Evolutionary conservation across 1,140 invertebrate species (phyloP), one percentile per base, ranked within the genome.

Genomic region (Caenorhabditis remanei): DNA sequence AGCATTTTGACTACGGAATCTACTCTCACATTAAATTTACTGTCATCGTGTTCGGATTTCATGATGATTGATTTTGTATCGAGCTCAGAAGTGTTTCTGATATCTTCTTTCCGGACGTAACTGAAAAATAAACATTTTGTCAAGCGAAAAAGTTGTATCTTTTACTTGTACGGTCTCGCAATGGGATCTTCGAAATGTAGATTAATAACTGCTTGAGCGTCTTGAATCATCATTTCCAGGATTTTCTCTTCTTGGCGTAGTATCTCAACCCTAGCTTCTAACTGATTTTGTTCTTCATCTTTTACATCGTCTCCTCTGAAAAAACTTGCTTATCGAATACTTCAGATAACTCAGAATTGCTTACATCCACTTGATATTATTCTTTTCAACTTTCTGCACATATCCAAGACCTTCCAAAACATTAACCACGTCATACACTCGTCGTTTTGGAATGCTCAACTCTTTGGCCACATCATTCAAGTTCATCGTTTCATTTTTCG

Each of bases 291-390:
- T n/a, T 79, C 71, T 32, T 79, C 46, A 11, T 43, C 8, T 71
- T 43, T 71, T 41, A 43, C 19, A 43, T 11, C 11, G 43, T 46
- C 65, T 19, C 65, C 40, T 6, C 40, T 71, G 65, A 43, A 71
- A 71, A 53, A 16, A 43, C 13, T 43, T 46, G 14, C 6, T 43
- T 19, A 24, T 40, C 41, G 9, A 40, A 4, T 14, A 13, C 32
- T 32, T 16, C 7, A 13, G 32, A 32, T 19, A 40, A 11, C 0
- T 21, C 40, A 4, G 9, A 19, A 16, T 32, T 40, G 46, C 71
- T 79, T 16, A 79, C 71, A 79, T 79, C 71, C 71, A 79, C 41
- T 53, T 46, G 53, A 79, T 79, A 79, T 79, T 79, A 79, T 79
- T 79, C 71, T 79, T 79, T n/a, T 79, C 71, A n/a, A 79, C 46